Conservation (phyloP, 2,113 vertebrate species). For the Herpailurus yagouaroundi region DNA sequence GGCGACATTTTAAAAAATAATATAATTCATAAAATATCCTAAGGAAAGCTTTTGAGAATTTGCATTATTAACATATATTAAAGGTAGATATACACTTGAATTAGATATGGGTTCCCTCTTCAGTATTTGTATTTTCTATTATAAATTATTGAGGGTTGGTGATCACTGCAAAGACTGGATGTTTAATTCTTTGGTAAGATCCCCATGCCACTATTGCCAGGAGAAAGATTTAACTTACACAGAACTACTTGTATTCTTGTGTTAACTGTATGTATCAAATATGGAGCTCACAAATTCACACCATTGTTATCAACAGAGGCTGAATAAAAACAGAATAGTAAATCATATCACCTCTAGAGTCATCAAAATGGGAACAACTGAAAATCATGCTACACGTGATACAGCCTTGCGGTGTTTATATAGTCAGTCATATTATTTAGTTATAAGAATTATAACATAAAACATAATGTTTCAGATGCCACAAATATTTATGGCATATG, state of each 20-base stretch:
- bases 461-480: background rate
- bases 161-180: background rate
- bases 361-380: background rate
- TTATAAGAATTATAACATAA: background rate
- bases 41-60: background rate
- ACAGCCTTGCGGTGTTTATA: background rate
- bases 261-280: background rate
- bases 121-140: background rate
- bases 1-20: background rate
- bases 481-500: background rate
- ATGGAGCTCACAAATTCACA: background rate
- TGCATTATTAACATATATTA: background rate
- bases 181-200: background rate
- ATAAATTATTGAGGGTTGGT: background rate
- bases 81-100: background rate
- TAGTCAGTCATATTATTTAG: background rate
- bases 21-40: background rate
- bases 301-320: background rate
- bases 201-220: background rate
- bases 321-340: background rate
- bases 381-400: background rate
- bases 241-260: background rate
- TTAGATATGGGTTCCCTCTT: background rate
- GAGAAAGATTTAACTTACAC: background rate
- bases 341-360: background rate